Evolutionary conservation across 2,888 invertebrate genomes (phyloP).

Genomic region (Thalpophila matura): DNA sequence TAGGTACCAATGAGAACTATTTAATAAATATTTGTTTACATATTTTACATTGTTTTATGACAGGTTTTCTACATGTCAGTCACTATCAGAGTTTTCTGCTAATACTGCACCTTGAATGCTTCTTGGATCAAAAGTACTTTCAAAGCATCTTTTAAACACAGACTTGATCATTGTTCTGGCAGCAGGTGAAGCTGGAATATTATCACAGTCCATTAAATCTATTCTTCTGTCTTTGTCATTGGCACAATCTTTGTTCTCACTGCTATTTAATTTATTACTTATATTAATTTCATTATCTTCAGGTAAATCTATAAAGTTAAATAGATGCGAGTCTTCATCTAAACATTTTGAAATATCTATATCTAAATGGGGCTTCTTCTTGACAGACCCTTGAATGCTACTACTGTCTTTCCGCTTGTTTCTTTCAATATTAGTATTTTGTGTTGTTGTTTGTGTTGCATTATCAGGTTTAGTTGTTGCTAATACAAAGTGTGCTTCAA

Average conservation of each 20-base stretch:
- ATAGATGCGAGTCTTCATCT: conserved; percentile 88
- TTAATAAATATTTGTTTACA: conserved; percentile 39
- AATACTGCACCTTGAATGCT: conserved; percentile 91
- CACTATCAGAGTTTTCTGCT: conserved; percentile 94
- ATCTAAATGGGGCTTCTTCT: conserved; percentile 83
- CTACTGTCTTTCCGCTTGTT: conserved; percentile 74
- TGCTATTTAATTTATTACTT: conserved; percentile 60
- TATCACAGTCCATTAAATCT: conserved; percentile 81
- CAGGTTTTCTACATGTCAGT: conserved; percentile 66
- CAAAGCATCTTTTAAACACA: conserved; percentile 94
- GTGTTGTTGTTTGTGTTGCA: conserved; percentile 80
- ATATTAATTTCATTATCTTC: conserved; percentile 64
- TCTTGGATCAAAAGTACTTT: conserved; percentile 92
- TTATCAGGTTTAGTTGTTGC: conserved; percentile 93
- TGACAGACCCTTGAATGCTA: conserved; percentile 68
- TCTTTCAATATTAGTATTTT: conserved; percentile 80
- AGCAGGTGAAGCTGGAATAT: conserved; percentile 91
- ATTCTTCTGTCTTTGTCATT: conserved; percentile 43
- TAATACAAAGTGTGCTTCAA: conserved; percentile 95
- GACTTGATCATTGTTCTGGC: conserved; percentile 91
- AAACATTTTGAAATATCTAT: conserved; percentile 80
- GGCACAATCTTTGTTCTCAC: conserved; percentile 53
- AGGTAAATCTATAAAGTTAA: conserved; percentile 86
- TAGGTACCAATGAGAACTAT: neutral
- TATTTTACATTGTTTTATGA: conserved; percentile 12